phyloP scores from a whole-genome alignment of 2,113 vertebrate genomes.

The Rhabdomys dilectus region DNA sequence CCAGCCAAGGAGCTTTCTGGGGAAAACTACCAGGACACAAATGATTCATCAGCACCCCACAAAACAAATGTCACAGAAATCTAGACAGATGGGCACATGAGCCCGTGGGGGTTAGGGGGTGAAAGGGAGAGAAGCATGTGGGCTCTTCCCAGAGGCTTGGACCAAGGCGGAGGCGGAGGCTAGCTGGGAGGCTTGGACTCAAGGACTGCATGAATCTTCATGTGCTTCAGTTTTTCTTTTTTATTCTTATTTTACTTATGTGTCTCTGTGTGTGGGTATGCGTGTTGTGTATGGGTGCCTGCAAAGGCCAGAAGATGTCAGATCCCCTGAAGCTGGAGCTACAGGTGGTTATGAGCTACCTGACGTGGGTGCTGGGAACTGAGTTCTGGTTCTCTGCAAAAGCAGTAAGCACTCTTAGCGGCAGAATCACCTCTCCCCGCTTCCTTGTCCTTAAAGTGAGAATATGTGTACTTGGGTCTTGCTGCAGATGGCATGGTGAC shows the following conservation, averaged over 20 bases:
- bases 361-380: not conserved
- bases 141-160: not conserved
- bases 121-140: not conserved
- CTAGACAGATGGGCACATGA: slow-evolving; percentile 55
- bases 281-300: too few relatives aligned
- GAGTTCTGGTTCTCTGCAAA: too few relatives aligned
- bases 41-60: slow-evolving; percentile 38
- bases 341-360: not conserved
- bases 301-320: not conserved
- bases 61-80: slow-evolving; percentile 62
- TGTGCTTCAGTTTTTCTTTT: slow-evolving; percentile 21
- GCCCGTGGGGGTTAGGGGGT: not conserved
- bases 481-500: not conserved
- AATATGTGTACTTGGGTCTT: not conserved
- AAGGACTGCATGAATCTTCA: not conserved
- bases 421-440: not conserved
- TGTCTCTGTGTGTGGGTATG: not conserved
- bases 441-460: not conserved
- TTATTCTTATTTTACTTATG: not conserved
- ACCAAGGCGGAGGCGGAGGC: not conserved
- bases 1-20: not conserved
- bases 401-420: too few relatives aligned
- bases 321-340: not conserved
- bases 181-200: not conserved
- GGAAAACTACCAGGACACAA: slow-evolving; percentile 6